These are phyloP conservation scores for Macropus fuliginosus DNA, from an alignment of 2,797 vertebrate genomes.

Conservation along the genomic window DNA sequence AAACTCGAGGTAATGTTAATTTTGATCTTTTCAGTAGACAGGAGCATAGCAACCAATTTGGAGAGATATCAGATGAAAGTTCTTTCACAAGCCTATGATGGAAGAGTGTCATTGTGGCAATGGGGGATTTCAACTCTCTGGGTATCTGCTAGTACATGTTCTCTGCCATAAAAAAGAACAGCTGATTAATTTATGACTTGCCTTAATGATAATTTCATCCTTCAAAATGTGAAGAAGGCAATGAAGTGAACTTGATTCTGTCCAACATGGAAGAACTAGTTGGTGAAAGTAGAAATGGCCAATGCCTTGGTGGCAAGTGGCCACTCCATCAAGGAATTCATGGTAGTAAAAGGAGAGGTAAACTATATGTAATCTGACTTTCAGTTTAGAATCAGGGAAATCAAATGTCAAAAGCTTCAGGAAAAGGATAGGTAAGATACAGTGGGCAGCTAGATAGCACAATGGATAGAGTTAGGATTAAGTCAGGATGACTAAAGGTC, in stretches of 20 bases:
- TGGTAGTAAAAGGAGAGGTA: not conserved
- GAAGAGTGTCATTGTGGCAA: not conserved
- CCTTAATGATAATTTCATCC: not conserved
- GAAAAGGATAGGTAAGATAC: not conserved
- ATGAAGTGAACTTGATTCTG: not conserved
- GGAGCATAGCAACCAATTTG: not conserved
- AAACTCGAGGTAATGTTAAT: not conserved
- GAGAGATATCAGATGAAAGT: not conserved
- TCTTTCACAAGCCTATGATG: not conserved
- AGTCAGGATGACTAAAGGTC: not conserved
- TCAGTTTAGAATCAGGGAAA: not conserved
- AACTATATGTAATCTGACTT: not conserved
- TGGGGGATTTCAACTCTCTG: not conserved
- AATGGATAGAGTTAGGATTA: not conserved
- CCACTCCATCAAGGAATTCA: not conserved
- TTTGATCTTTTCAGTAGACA: not conserved
- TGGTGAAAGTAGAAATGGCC: not conserved
- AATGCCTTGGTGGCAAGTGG: not conserved
- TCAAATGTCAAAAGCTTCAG: not conserved
- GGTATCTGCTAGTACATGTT: not conserved
- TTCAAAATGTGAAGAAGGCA: not conserved
- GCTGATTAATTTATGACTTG: not conserved
- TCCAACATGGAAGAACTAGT: not conserved
- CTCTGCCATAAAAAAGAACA: not conserved
- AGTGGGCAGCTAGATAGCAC: not conserved